A percentile compares a stretch with the other conserved stretches of the same genome.
Conservation (phyloP, 1,140 invertebrate genomes). For the Aphidius gifuensis region DNA sequence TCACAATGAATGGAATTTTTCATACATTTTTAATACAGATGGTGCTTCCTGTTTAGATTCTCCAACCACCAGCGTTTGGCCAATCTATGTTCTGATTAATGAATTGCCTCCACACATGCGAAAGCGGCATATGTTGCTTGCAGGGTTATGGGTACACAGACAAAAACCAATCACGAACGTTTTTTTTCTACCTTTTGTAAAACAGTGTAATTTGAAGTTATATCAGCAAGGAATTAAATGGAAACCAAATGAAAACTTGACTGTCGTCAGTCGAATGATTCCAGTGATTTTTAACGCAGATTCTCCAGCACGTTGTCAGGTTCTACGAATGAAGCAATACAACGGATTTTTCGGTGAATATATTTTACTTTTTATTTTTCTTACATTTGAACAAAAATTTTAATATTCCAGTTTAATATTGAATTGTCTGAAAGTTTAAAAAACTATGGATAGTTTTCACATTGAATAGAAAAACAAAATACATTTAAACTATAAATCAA, state of each 20-base stretch:
- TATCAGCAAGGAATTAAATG: constrained; percentile 14
- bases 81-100: constrained; percentile 24
- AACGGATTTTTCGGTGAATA: constrained; percentile 18
- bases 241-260: neutral
- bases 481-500: neutral
- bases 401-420: neutral
- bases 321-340: constrained; percentile 16
- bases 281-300: constrained; percentile 8
- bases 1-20: constrained; percentile 20
- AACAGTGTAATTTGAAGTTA: constrained; percentile 8
- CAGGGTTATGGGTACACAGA: constrained; percentile 22
- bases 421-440: too few relatives aligned
- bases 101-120: constrained; percentile 24
- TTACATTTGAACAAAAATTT: neutral
- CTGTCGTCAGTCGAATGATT: constrained; percentile 12
- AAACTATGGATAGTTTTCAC: too few relatives aligned
- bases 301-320: constrained; percentile 4
- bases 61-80: constrained; percentile 20
- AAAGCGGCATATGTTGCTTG: constrained; percentile 18
- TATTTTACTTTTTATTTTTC: constrained; percentile 8
- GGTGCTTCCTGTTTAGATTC: constrained; percentile 14
- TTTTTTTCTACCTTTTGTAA: constrained; percentile 11
- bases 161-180: constrained; percentile 20
- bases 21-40: constrained; percentile 22
- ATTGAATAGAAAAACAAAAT: neutral